phyloP scores from a whole-genome alignment of 1,140 invertebrate genomes.

The Bombus breviceps region DNA sequence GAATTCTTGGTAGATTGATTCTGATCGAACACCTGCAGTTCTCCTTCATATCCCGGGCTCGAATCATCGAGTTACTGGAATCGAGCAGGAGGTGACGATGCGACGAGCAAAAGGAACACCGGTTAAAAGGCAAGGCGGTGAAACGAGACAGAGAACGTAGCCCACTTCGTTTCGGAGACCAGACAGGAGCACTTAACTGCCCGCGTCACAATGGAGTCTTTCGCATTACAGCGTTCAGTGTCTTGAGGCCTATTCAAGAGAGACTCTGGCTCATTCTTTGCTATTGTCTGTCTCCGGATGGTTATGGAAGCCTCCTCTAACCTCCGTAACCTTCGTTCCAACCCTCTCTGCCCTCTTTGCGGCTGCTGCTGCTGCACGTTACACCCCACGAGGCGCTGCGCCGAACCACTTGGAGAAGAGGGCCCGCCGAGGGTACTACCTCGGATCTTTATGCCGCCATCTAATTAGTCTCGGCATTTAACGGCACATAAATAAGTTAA shows the following conservation, averaged over 20 bases:
- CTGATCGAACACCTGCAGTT: constrained; percentile 10
- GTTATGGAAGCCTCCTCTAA: constrained; percentile 67
- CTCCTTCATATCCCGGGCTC: not conserved
- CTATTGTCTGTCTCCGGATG: constrained; percentile 78
- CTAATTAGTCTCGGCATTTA: constrained; percentile 77
- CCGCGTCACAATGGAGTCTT: constrained; percentile 80
- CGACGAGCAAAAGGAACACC: constrained; percentile 37
- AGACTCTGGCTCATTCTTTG: constrained; percentile 78
- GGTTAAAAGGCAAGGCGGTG: not conserved
- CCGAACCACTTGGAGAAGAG: constrained; percentile 52
- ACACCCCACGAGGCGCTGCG: constrained; percentile 55
- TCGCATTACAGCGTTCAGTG: constrained; percentile 80
- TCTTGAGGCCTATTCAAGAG: constrained; percentile 81
- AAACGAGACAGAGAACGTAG: constrained; percentile 51
- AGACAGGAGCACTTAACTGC: constrained; percentile 80
- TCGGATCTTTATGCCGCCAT: constrained; percentile 70
- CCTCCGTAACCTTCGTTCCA: constrained; percentile 47
- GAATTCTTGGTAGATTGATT: too few relatives aligned
- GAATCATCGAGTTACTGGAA: not conserved
- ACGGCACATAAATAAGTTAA: constrained; percentile 76
- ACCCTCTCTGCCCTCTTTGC: not conserved
- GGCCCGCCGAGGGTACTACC: constrained; percentile 51
- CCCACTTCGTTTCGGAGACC: constrained; percentile 73
- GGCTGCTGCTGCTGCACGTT: constrained; percentile 42
- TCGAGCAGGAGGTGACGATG: constrained; percentile 56